Base-by-base conservation (phyloP, 2,113 vertebrate genomes). In the Rhinolophus ferrumequinum region DNA sequence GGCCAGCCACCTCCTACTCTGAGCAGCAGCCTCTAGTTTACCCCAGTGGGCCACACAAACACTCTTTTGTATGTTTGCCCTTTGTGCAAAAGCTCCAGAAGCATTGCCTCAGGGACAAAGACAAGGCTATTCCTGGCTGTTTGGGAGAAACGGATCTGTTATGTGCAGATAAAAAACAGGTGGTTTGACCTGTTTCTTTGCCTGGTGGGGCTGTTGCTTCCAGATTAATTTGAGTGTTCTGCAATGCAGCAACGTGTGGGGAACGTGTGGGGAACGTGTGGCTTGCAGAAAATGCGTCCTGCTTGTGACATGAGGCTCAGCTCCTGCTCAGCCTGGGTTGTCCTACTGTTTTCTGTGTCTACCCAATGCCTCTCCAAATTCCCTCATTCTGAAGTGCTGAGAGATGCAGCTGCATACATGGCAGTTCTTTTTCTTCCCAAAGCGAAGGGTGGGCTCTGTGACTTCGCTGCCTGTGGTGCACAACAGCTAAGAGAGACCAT, bases 71-170 rank as follows among this genome's bases (percentile, higher is more conserved):
- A 5, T 0, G 6, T 30, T 66, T 35, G 58, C 28, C 26, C 62
- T 83, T 56, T 54, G 30, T 67, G 73, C 2, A 24, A 41, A 72
- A 93, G 54, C 50, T 81, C 7, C 6, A 6, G 88, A 79, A 90
- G 41, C 58, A 33, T 26, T 58, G 54, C 38, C 54, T 28, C 11
- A 8, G 62, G 28, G 58, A 38, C 60, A 26, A 77, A 82, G 79
- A 35, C 79, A 21, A 8, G 5, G 47, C 41, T 33, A 7, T 47
- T 64, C 52, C 50, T 66, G 26, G 47, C 80, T 50, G 7, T 35
- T 77, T 30, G 62, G 77, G 44, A 94, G 84, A 83, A 86, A 56
- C 7, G 30, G 21, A 67, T 79, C 54, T 92, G 64, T 33, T 72
- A 33, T 7, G n/a, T 30, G 47, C 41, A 62, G 75, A 56, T 60